Evolutionary conservation across 2,797 vertebrate genomes (phyloP).

Genomic region (Pterois miles): DNA sequence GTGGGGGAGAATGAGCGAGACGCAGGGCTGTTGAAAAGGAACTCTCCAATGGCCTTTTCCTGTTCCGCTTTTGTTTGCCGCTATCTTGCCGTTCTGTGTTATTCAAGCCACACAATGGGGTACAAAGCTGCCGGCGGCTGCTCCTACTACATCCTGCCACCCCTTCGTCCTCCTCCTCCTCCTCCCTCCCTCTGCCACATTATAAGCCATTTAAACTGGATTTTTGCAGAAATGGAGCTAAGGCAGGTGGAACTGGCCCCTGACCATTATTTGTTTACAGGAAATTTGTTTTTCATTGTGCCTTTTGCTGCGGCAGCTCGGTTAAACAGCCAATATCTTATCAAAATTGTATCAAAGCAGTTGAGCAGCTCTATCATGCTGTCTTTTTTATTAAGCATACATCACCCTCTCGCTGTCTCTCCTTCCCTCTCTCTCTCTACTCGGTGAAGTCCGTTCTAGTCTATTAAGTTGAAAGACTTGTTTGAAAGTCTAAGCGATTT

Average conservation of each 20-base stretch:
- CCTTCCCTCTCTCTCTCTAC: not conserved
- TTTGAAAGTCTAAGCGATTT: conserved; percentile 30
- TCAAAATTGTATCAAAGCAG: conserved; percentile 43
- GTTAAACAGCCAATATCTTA: conserved; percentile 56
- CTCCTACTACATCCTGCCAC: conserved; percentile 28
- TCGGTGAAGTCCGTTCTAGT: not conserved
- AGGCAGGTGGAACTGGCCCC: conserved; percentile 62
- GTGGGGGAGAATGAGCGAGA: conserved; percentile 15
- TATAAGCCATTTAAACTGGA: conserved; percentile 73
- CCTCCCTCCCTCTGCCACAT: conserved; percentile 13
- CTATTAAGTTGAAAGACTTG: conserved; percentile 24
- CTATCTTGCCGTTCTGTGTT: conserved; percentile 72
- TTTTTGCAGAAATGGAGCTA: conserved; percentile 53
- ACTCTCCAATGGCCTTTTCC: conserved; percentile 75
- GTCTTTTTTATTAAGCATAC: conserved; percentile 5
- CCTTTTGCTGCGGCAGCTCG: conserved; percentile 48
- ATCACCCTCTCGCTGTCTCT: conserved; percentile 12
- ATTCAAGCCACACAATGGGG: conserved; percentile 77
- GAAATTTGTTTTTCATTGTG: conserved; percentile 72
- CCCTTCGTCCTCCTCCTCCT: conserved; percentile 29
- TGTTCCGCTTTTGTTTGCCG: conserved; percentile 71
- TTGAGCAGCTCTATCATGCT: conserved; percentile 34
- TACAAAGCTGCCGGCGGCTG: conserved; percentile 70
- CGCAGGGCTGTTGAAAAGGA: conserved; percentile 53
- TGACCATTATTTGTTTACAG: conserved; percentile 52